These are phyloP conservation scores for Steinernema scapterisci DNA, from an alignment of 2,888 invertebrate species.

Conservation along the genomic window DNA sequence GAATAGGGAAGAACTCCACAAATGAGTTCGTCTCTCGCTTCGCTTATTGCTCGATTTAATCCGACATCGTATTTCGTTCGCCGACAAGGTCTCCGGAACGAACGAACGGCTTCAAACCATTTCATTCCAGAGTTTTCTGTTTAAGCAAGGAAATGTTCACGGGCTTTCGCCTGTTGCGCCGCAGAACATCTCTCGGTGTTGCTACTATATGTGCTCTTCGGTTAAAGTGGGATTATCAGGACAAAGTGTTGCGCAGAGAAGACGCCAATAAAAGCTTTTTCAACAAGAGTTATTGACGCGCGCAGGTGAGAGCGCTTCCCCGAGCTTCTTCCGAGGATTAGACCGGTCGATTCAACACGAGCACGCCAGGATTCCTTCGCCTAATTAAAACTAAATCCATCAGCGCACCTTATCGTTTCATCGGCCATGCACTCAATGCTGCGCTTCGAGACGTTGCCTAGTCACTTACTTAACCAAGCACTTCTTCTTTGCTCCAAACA, in stretches of 20 bases:
- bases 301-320: conserved; percentile 28
- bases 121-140: no score
- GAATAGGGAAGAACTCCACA: background rate
- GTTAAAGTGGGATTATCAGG: no score
- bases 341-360: conserved; percentile 17
- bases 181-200: background rate
- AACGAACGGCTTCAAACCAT: no score
- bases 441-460: background rate
- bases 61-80: background rate
- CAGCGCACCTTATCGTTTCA: conserved; percentile 30
- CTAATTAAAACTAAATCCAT: conserved; percentile 29
- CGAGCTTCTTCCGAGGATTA: conserved; percentile 20
- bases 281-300: conserved; percentile 9
- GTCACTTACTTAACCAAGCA: conserved; percentile 15
- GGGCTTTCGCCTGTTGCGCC: no score
- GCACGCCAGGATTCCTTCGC: conserved; percentile 11
- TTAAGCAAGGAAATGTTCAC: no score
- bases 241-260: no score
- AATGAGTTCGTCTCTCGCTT: background rate
- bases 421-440: conserved; percentile 5
- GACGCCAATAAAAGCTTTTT: no score
- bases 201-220: background rate
- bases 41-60: conserved; percentile 11
- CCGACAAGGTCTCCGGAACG: background rate
- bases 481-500: background rate